Evolutionary conservation across 1,140 invertebrate species (phyloP).

Genomic region (Drosophila mojavensis): DNA sequence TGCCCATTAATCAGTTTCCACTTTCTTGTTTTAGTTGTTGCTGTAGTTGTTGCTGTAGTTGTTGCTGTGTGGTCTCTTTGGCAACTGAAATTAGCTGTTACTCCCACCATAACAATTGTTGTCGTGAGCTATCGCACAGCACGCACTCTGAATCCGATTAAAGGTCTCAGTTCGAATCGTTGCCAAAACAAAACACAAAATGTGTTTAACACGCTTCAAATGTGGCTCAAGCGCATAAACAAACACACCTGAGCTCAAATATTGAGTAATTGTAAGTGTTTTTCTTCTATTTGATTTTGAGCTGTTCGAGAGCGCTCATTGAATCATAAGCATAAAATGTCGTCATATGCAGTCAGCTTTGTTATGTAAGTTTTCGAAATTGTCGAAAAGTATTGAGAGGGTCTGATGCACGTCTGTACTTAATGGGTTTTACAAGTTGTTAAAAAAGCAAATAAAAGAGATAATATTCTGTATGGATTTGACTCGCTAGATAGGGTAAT

Average conservation of each 20-base stretch:
- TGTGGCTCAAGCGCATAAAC: constrained; percentile 10
- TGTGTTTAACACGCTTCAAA: constrained; percentile 9
- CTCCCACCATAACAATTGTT: constrained; percentile 19
- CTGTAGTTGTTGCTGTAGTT: neutral
- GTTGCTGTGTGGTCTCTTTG: constrained; percentile 34
- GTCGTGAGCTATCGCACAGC: neutral
- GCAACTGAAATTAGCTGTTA: constrained; percentile 27
- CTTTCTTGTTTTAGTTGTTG: constrained; percentile 11
- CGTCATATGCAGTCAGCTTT: constrained; percentile 8
- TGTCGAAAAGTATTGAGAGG: neutral
- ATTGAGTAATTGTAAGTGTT: constrained; percentile 30
- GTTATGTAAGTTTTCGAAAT: constrained; percentile 5
- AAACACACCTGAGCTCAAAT: constrained; percentile 12
- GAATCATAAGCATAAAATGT: constrained; percentile 11
- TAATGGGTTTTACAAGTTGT: too few species aligned
- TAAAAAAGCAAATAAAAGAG: too few species aligned
- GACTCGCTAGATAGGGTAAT: too few species aligned
- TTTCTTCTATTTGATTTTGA: neutral
- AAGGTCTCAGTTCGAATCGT: constrained; percentile 17
- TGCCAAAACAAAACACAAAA: constrained; percentile 14
- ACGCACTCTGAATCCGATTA: constrained; percentile 5
- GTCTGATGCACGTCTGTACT: neutral
- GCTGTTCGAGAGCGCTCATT: neutral
- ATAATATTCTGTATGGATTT: too few species aligned
- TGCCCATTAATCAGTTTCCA: constrained; percentile 45